Evolutionary conservation across 2,888 invertebrate species (phyloP), one percentile per base, ranked within the genome.

Genomic region (Celastrina argiolus): DNA sequence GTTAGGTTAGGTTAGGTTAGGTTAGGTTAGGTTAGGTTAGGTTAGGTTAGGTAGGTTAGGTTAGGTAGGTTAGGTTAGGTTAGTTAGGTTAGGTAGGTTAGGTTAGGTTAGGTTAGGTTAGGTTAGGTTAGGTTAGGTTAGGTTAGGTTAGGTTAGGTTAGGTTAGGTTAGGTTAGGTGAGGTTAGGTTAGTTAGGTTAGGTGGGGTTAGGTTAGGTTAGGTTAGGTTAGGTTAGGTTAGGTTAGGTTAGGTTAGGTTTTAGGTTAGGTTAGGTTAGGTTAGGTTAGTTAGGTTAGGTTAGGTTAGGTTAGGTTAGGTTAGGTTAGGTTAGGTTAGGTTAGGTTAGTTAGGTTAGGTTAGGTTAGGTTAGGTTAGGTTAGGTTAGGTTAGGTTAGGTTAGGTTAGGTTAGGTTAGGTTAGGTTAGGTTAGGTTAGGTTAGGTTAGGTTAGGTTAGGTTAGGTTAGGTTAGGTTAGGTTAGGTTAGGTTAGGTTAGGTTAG

Each of bases 31-130:
- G 70, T 69, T 69, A 68, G 70, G 70, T 69, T 68, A 68, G 70
- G 70, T 69, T 74, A 72, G 73, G 73, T 71, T 74, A 73, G 74
- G 75, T 75, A 74, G 71, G 73, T 70, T 75, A 73, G 72, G 69
- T 69, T 73, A 70, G 69, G 70, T 70, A 68, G 69, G 72, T 69
- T 71, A 70, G 71, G 73, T 70, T 72, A 70, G 69, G 73, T 70
- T 71, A 71, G 72, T 70, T 72, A 71, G 70, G 69, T 68, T 70
- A 69, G 69, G 71, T 70, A 68, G 71, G 71, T 69, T 69, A 69
- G 72, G 69, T 71, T 69, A 69, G 70, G 69, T 69, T 67, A 67
- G 69, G 69, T 67, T 69, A 67, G 69, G 69, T 67, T 67, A 66
- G 67, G 69, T 67, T 67, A 67, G 69, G 69, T 67, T 66, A 64